Evolutionary conservation across 2,797 vertebrate genomes (phyloP).

Genomic region (Apogon talboti): DNA sequence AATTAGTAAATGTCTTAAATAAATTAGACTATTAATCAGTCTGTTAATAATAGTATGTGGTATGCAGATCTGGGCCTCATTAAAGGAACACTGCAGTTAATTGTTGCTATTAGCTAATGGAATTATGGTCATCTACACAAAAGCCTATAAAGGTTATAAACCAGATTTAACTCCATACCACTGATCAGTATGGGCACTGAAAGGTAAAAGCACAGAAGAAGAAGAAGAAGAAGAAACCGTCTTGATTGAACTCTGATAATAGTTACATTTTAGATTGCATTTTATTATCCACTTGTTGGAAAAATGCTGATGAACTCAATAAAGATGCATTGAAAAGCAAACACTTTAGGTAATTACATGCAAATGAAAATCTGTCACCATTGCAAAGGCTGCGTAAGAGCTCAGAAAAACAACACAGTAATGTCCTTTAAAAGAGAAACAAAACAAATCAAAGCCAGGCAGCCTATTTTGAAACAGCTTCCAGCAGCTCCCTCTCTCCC

Average conservation of each 20-base stretch:
- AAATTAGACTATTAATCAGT: constrained; percentile 7
- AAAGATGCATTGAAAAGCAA: constrained; percentile 48
- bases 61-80: background rate
- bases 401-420: constrained; percentile 35
- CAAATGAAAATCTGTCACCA: constrained; percentile 67
- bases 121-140: background rate
- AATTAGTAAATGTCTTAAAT: constrained; percentile 13
- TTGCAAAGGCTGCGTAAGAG: constrained; percentile 43
- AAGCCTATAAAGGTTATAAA: background rate
- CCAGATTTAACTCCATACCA: background rate
- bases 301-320: constrained; percentile 48
- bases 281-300: constrained; percentile 30
- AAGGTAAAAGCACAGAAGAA: constrained; percentile 17
- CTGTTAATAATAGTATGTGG: background rate
- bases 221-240: background rate
- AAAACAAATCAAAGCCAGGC: constrained; percentile 54
- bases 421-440: constrained; percentile 37
- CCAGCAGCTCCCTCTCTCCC: constrained; percentile 48
- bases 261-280: constrained; percentile 31
- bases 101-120: background rate
- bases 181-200: background rate
- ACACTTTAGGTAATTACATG: constrained; percentile 60
- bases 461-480: constrained; percentile 46
- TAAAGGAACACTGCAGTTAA: background rate
- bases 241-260: constrained; percentile 8